Evolutionary conservation across 2,113 vertebrate genomes (phyloP).

Genomic region (Vombatus ursinus): DNA sequence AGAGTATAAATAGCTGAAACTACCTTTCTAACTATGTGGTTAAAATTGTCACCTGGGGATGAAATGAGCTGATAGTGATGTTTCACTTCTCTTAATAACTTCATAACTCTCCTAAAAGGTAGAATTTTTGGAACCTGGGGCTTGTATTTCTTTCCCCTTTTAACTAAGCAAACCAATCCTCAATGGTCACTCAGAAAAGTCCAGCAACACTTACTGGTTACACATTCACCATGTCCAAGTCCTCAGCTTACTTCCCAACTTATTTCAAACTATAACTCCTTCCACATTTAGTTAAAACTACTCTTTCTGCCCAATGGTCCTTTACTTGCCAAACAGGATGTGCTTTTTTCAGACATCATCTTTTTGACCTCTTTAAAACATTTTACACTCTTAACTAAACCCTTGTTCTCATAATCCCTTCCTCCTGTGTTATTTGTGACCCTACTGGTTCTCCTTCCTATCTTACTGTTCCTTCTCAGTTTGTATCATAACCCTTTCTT

Average conservation of each 20-base stretch:
- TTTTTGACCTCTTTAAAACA: not conserved
- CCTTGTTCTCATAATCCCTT: not conserved
- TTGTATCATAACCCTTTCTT: not conserved
- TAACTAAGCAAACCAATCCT: not conserved
- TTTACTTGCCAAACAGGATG: not conserved
- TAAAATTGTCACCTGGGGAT: not conserved
- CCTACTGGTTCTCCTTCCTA: not conserved
- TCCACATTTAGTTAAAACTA: not conserved
- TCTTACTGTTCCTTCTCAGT: not conserved
- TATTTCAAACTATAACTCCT: not conserved
- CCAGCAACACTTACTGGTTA: not conserved
- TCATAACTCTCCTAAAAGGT: not conserved
- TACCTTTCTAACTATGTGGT: not conserved
- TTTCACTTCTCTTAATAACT: not conserved
- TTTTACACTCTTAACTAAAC: not conserved
- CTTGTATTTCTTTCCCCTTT: not conserved
- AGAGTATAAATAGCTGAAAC: not conserved
- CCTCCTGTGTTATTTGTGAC: not conserved
- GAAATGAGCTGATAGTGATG: not conserved
- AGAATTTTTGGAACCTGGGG: not conserved
- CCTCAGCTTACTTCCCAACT: not conserved
- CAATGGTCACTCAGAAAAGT: not conserved
- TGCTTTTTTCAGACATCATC: not conserved
- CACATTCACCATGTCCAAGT: not conserved
- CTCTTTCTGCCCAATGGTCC: not conserved